Conservation (phyloP, 2,888 invertebrate genomes). For the Phlogophora meticulosa region DNA sequence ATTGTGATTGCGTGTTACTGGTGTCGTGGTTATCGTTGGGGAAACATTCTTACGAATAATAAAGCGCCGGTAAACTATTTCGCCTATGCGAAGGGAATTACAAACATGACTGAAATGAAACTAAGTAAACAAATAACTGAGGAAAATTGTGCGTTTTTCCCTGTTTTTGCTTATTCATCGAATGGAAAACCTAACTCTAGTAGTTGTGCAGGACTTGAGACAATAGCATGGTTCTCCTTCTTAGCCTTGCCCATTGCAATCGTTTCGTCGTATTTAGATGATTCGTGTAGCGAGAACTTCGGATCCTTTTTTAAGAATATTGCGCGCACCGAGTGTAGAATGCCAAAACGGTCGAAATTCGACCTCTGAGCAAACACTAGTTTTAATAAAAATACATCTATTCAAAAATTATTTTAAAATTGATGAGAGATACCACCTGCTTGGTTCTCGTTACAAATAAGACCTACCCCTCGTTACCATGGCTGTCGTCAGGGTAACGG, state of each 20-base stretch:
- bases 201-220: background rate
- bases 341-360: no score
- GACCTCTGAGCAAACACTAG: no score
- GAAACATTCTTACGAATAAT: conserved; percentile 1
- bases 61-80: background rate
- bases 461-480: background rate
- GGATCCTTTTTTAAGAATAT: no score
- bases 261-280: background rate
- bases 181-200: conserved; percentile 3
- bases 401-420: background rate
- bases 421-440: background rate
- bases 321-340: no score
- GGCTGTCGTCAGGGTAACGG: background rate
- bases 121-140: conserved; percentile 19
- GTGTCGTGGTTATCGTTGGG: background rate
- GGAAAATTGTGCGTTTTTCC: conserved; percentile 36
- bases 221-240: background rate
- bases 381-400: no score
- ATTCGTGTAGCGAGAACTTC: no score
- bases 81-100: conserved; percentile 12
- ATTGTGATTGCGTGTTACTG: background rate
- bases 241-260: background rate
- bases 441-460: background rate
- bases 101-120: conserved; percentile 15
- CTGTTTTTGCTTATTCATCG: conserved; percentile 21